Evolutionary conservation across 2,888 invertebrate genomes (phyloP), one percentile per base, ranked within the genome.

Genomic region (Leucoma salicis): DNA sequence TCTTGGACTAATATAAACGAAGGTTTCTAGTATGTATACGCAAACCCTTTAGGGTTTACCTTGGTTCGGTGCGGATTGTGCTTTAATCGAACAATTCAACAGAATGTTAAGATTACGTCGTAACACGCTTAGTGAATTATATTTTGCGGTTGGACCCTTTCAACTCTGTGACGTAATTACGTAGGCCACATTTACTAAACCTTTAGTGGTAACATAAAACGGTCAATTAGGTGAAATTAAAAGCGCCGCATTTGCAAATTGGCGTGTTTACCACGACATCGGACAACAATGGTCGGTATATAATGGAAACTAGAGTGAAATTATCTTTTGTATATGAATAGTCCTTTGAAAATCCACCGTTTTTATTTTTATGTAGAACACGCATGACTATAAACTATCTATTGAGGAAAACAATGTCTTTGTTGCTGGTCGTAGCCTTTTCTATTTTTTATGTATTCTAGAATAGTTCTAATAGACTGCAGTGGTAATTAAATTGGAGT

Each of bases 251-350:
- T 15, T 29, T 14, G 14, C 14, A 14, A 70, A 76, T 69, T 66
- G 68, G 62, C 53, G 51, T 63, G 53, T 66, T 69, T 66, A 64
- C 65, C 64, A 63, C 57, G 46, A 57, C 59, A 55, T 57, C 47
- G 43, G 53, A 50, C 56, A 68, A 76, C 76, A 76, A 74, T 68
- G 49, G 64, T 54, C 34, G 46, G 56, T 53, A 62, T 61, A 70
- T 74, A 74, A 72, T 67, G 64, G 66, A 63, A 74, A 75, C 76
- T 75, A 74, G 64, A 70, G 70, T 63, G 54, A 63, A 78, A 79
- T 78, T 78, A 77, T 76, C 72, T 79, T 82, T 82, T 80, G 78
- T 81, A 57, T 70, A 70, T 70, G 65, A 68, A 78, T 75, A 74
- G 69, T 71, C 73, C 74, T 77, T 72, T 76, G 70, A 71, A 71